Evolutionary conservation across 2,888 invertebrate genomes (phyloP).

Genomic region (Oscheius myriophilus): DNA sequence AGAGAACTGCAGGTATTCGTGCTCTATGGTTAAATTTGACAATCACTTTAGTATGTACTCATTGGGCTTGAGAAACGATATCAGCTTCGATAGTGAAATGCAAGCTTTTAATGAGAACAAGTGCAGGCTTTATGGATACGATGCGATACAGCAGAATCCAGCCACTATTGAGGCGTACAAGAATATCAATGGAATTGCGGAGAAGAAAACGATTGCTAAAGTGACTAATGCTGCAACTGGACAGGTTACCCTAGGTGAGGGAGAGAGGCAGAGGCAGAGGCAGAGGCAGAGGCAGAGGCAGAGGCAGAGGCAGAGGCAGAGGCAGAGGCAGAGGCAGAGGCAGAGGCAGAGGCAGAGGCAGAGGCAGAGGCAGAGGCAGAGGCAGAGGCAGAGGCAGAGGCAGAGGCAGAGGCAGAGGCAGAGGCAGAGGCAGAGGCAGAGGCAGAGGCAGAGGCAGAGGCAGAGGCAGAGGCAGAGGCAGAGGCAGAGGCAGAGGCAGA

Average conservation of each 20-base stretch:
- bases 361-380: too few species aligned
- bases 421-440: too few species aligned
- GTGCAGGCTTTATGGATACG: constrained; percentile 25
- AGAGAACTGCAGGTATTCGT: constrained; percentile 19
- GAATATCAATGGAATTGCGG: constrained; percentile 4
- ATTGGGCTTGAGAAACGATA: constrained; percentile 24
- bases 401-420: too few species aligned
- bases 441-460: too few species aligned
- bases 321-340: too few species aligned
- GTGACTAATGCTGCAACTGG: neutral
- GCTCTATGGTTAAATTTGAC: neutral
- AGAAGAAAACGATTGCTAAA: constrained; percentile 12
- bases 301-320: too few species aligned
- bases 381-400: too few species aligned
- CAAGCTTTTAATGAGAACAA: constrained; percentile 25
- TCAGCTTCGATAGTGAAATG: constrained; percentile 27
- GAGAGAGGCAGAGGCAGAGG: too few species aligned
- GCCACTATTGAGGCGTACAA: neutral
- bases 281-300: too few species aligned
- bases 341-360: too few species aligned
- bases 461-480: too few species aligned
- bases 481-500: too few species aligned
- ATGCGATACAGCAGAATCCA: constrained; percentile 11
- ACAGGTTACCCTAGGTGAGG: constrained; percentile 12
- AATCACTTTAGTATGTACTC: constrained; percentile 25